These are phyloP conservation scores for Ligdia adustata DNA, from an alignment of 2,888 invertebrate species.

Conservation along the genomic window DNA sequence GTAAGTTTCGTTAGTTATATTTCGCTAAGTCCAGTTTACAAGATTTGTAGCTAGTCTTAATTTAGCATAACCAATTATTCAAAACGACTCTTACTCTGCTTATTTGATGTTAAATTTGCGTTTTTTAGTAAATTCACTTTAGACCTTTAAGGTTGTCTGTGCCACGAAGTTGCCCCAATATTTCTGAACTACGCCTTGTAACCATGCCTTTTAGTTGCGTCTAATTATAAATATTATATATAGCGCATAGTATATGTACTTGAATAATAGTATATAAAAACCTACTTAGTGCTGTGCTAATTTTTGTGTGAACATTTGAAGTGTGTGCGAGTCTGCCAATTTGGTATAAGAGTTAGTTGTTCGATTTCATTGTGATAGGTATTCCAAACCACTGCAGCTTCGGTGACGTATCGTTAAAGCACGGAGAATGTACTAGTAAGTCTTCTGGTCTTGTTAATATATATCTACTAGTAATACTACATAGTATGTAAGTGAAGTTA, in stretches of 20 bases:
- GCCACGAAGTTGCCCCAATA: slow-evolving; percentile 51
- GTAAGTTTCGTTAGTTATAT: no score
- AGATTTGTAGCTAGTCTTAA: no score
- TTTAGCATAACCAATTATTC: no score
- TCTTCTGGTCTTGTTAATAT: slow-evolving; percentile 21
- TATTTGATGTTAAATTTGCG: no score
- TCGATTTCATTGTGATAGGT: slow-evolving; percentile 46
- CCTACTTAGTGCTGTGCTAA: slow-evolving; percentile 43
- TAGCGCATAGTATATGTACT: slow-evolving; percentile 1
- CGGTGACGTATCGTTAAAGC: slow-evolving; percentile 32
- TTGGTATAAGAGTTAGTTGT: slow-evolving; percentile 52
- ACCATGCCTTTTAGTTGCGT: slow-evolving; percentile 22
- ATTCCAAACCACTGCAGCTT: slow-evolving; percentile 60
- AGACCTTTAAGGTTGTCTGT: slow-evolving; percentile 21
- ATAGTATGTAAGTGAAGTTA: slow-evolving; percentile 29
- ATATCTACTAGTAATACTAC: neutral
- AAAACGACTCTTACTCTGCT: no score
- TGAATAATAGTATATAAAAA: slow-evolving; percentile 16
- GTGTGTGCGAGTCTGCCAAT: slow-evolving; percentile 52
- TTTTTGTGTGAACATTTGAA: slow-evolving; percentile 2
- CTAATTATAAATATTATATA: slow-evolving; percentile 10
- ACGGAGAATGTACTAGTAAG: slow-evolving; percentile 4
- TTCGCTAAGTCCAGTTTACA: no score
- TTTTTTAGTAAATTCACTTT: neutral
- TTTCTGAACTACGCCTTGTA: slow-evolving; percentile 24